Percentiles rank a stretch among this genome's conserved stretches.
phyloP scores from a whole-genome alignment of 2,797 vertebrate species.

The Pteropus rufus region DNA sequence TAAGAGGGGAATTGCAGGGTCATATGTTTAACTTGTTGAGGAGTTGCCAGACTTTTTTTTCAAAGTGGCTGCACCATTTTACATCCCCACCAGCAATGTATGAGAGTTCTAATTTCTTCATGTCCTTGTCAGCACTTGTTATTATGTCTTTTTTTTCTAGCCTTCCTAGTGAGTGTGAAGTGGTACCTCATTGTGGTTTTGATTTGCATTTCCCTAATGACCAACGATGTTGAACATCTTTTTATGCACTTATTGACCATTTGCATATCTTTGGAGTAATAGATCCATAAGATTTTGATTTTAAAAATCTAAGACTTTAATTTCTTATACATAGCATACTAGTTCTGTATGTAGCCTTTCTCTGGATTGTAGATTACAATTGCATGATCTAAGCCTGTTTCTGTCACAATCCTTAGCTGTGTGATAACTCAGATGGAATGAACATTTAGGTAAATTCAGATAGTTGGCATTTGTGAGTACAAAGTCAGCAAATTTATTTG shows the following conservation, averaged over 20 bases:
- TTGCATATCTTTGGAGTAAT: slow-evolving; percentile 20
- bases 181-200: neutral
- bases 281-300: neutral
- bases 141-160: neutral
- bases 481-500: neutral
- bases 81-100: neutral
- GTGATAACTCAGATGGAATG: neutral
- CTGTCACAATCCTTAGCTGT: neutral
- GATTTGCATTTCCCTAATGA: neutral
- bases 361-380: slow-evolving; percentile 1
- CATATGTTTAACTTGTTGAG: neutral
- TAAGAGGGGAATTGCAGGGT: neutral
- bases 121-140: neutral
- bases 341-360: neutral
- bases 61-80: neutral
- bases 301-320: slow-evolving; percentile 21
- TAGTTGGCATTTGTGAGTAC: neutral
- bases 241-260: neutral
- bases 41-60: neutral
- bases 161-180: neutral
- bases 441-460: neutral
- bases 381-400: neutral
- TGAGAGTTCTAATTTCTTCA: neutral
- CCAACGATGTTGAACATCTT: neutral
- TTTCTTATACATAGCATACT: neutral